Evolutionary conservation across 1,140 invertebrate genomes (phyloP).

Genomic region (Epicauta chinensis): DNA sequence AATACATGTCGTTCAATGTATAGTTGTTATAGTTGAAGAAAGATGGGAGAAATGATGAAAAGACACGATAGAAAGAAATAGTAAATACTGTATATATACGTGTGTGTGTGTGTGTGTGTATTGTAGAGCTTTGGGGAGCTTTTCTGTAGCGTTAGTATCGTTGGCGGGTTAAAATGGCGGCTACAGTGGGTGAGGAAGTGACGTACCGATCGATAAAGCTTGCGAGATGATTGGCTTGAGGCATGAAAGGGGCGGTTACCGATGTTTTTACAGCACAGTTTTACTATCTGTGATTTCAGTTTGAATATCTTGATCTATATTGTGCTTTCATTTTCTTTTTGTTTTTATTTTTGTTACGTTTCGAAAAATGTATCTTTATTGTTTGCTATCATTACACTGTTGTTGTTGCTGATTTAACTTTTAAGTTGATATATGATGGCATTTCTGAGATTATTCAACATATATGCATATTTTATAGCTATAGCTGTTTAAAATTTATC

Average conservation of each 20-base stretch:
- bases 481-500: no score
- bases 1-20: neutral
- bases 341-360: no score
- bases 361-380: no score
- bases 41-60: no score
- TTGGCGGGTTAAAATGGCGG: conserved; percentile 39
- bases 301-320: conserved; percentile 23
- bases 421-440: no score
- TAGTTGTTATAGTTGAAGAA: no score
- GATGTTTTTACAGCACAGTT: conserved; percentile 29
- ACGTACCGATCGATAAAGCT: conserved; percentile 40
- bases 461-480: no score
- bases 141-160: neutral
- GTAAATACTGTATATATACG: neutral
- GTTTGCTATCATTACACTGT: no score
- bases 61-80: no score
- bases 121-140: conserved; percentile 9
- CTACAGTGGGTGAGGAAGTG: conserved; percentile 36
- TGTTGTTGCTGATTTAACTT: no score
- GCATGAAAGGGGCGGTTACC: conserved; percentile 24
- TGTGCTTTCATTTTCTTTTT: conserved; percentile 2
- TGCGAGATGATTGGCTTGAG: conserved; percentile 32
- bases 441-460: no score
- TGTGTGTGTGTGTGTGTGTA: conserved; percentile 3
- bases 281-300: conserved; percentile 34